Conservation (phyloP, 2,888 invertebrate species). For the Oxyscelio sp. region DNA sequence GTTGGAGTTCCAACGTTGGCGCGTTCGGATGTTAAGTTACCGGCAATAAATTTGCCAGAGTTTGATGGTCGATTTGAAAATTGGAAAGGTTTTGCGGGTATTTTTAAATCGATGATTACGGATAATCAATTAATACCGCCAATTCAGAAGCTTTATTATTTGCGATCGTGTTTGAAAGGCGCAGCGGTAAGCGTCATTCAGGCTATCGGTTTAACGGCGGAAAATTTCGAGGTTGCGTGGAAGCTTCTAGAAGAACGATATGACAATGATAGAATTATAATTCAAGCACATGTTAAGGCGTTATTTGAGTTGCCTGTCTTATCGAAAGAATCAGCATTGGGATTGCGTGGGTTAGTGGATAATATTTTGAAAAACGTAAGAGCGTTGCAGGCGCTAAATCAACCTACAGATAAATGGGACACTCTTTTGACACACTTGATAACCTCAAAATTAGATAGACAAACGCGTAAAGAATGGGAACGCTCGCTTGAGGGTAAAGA, state of each 20-base stretch:
- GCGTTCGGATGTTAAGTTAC: not conserved
- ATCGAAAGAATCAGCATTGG: not conserved
- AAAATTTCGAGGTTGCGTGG: not conserved
- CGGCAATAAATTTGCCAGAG: conserved; percentile 4
- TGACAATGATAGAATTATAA: not conserved
- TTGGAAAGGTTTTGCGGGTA: not conserved
- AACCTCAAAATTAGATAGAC: conserved; percentile 36
- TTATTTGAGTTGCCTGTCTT: not conserved
- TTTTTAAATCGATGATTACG: not conserved
- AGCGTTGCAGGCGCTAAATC: conserved; percentile 23
- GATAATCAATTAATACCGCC: not conserved
- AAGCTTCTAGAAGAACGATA: not conserved
- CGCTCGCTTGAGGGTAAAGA: conserved; percentile 5
- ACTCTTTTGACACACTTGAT: conserved; percentile 30
- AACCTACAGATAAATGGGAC: conserved; percentile 35
- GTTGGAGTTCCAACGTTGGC: not conserved
- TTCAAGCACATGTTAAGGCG: not conserved
- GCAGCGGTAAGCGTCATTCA: not conserved
- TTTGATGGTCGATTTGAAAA: not conserved
- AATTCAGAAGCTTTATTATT: not conserved
- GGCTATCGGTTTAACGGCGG: not conserved
- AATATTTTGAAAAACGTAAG: conserved; percentile 15
- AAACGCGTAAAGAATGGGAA: conserved; percentile 17
- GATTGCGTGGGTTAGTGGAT: not conserved
- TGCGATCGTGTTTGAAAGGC: not conserved